Base-by-base conservation (phyloP, 53 echinoderm and acorn worm genomes). In the Hippasteria phrygiana region DNA sequence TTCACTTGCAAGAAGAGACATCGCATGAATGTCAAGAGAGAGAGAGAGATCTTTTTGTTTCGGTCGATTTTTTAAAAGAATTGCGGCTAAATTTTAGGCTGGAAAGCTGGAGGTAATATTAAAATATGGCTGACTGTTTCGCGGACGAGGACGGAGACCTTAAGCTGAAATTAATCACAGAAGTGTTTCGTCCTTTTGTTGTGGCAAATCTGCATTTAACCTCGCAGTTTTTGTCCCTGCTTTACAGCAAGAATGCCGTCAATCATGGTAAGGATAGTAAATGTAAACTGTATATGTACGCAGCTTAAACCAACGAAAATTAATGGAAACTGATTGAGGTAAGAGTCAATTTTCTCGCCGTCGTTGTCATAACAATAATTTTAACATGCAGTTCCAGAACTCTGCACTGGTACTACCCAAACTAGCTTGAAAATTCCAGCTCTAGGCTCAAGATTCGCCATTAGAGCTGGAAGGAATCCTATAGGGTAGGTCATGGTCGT, bases 181-280 rank as follows among this genome's bases (percentile, higher is more conserved):
- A 38, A 1, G 59, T 63, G 14, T 81, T 81, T 34, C 63, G 82
- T 9, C 82, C 82, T 26, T 81, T 26, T 43, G 1, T 81, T 33
- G 62, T 38, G 18, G 42, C 62, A 37, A 62, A 62, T 43, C 28
- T 81, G 8, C 24, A 36, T 32, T 20, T 81, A 18, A 62, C 82
- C 18, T 62, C 82, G 5, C 42, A 73, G 26, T 73, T 73, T 20
- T 11, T 73, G 43, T 73, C 73, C 6, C 41, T 42, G 7, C 73
- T 73, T 8, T 73, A 73, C 73, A 43, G 43, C 73, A 73, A 43
- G 4, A 32, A 42, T 42, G 42, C 18, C 4, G 6, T 73, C 22
- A 24, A 40, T 73, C 41, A 73, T n/a, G 73, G 73, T 73, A 42
- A 73, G 43, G 2, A 20, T 41, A n/a, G 5, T 1, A 10, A 4